phyloP scores from a whole-genome alignment of 2,797 vertebrate species.

The Esox lucius region DNA sequence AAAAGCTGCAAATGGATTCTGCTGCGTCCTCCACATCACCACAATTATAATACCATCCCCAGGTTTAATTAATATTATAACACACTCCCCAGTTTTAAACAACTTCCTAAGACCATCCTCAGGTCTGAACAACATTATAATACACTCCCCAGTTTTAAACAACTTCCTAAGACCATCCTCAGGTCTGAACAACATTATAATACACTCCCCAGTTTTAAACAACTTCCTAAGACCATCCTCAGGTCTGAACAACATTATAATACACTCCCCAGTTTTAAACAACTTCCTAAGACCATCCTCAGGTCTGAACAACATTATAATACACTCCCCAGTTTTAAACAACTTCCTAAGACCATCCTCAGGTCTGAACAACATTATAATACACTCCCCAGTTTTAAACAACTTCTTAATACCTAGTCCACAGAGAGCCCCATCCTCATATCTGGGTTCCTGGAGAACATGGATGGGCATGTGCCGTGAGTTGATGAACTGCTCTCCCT shows the following conservation, averaged over 20 bases:
- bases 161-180: conserved; percentile 3
- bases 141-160: too few relatives aligned
- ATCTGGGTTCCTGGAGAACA: conserved; percentile 47
- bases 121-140: too few relatives aligned
- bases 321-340: too few relatives aligned
- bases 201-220: too few relatives aligned
- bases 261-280: not conserved
- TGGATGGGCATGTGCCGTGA: conserved; percentile 81
- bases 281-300: not conserved
- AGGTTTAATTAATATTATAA: not conserved
- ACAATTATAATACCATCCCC: not conserved
- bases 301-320: too few relatives aligned
- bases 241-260: too few relatives aligned
- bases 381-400: too few relatives aligned
- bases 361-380: not conserved
- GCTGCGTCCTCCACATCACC: too few relatives aligned
- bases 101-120: not conserved
- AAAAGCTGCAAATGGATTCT: too few relatives aligned
- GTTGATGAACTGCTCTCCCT: conserved; percentile 94
- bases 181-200: too few relatives aligned
- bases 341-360: not conserved
- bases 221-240: too few relatives aligned
- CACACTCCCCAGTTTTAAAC: too few relatives aligned
- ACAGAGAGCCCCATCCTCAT: not conserved
- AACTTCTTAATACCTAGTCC: not conserved